phyloP scores from a whole-genome alignment of 2,888 invertebrate species.

The Latrodectus hesperus region DNA sequence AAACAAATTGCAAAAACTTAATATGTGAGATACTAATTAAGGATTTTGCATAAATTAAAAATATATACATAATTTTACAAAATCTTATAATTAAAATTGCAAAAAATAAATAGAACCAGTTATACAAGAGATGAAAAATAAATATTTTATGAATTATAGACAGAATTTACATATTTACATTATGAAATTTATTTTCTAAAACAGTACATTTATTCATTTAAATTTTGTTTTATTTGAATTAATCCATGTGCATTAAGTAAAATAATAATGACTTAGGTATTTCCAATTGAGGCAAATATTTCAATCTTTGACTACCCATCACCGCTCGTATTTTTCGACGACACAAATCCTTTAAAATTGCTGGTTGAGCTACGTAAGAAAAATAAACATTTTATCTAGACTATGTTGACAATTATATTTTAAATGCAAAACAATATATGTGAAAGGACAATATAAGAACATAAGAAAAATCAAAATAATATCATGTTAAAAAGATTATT shows the following conservation, averaged over 20 bases:
- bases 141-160: no score
- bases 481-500: not conserved
- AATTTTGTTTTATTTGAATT: not conserved
- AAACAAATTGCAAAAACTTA: no score
- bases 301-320: conserved; percentile 42
- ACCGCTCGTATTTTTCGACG: conserved; percentile 42
- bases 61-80: no score
- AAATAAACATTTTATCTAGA: not conserved
- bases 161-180: no score
- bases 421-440: not conserved
- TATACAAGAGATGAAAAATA: no score
- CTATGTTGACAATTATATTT: not conserved
- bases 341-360: conserved; percentile 41
- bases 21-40: no score
- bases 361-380: conserved; percentile 30
- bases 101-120: no score
- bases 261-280: conserved; percentile 28
- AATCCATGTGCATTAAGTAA: conserved; percentile 41
- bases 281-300: conserved; percentile 27
- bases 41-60: no score
- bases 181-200: no score
- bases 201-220: no score
- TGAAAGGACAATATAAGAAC: not conserved
- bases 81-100: no score
- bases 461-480: not conserved